Base-by-base conservation (phyloP, 2,113 vertebrate genomes). In the Gymnorhina tibicen region DNA sequence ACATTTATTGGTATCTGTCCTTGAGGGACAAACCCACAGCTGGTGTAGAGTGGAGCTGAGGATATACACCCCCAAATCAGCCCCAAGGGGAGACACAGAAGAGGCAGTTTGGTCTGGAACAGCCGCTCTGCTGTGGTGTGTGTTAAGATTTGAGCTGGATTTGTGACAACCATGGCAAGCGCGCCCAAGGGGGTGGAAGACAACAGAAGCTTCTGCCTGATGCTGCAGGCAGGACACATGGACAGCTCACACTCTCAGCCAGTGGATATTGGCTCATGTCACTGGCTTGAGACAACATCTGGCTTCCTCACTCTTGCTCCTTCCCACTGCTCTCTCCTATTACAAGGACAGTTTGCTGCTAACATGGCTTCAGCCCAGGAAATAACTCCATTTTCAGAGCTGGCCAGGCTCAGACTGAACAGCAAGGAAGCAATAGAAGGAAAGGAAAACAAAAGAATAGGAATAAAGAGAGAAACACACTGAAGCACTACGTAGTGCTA, bases 201-300 rank as follows among this genome's bases (percentile, higher is more conserved):
- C 39, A 92, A 80, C 88, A 96, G 88, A 95, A 96, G 92, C 64
- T 94, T 88, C 79, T 96, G 82, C 56, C 39, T 84, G 30, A 60
- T 86, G 79, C 92, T 96, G 72, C 79, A 84, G 76, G 76, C 76
- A 86, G 95, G 92, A 93, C 79, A 94, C 87, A 84, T 74, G 75
- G 90, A 68, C 47, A 53, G 79, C 69, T 93, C 52, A 42, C 1
- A 3, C 56, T 92, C 76, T 56, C 56, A 91, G 93, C 93, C 92
- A 81, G 66, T 60, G 68, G 76, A 81, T 93, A 33, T 67, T 95
- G 95, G 93, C 93, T 95, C 64, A 13, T 50, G 39, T 77, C 68
- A 53, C 83, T 67, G 90, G 68, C 83, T 91, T 92, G 72, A 94
- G 88, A 94, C 46, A 96, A 95, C 93, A 91, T 90, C 90, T 96